These are phyloP conservation scores for Hormaphis cornu DNA, from an alignment of 1,140 invertebrate species.

Conservation along the genomic window DNA sequence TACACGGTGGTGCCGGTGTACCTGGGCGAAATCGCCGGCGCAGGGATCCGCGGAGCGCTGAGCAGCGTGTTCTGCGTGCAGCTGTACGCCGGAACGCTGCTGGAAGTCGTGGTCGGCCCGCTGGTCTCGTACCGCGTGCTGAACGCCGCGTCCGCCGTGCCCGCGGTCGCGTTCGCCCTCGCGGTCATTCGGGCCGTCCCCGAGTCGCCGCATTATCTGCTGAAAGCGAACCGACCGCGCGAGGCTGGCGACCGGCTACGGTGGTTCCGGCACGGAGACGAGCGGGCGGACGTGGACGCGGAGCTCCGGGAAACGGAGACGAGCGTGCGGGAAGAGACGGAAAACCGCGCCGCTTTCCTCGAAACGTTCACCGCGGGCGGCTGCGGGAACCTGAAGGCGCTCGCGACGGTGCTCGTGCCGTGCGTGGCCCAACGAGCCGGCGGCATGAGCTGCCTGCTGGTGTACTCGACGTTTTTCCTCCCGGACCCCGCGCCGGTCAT, in stretches of 20 bases:
- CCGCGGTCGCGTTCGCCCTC: conserved; percentile 54
- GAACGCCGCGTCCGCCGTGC: conserved; percentile 52
- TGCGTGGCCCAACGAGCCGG: conserved; percentile 65
- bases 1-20: conserved; percentile 49
- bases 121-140: conserved; percentile 57
- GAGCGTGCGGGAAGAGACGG: not conserved
- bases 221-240: not conserved
- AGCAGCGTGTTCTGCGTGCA: conserved; percentile 5
- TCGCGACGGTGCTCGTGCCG: conserved; percentile 54
- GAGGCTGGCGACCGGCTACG: not conserved
- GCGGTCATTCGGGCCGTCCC: conserved; percentile 68
- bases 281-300: not conserved
- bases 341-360: conserved; percentile 19
- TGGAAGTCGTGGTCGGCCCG: conserved; percentile 65
- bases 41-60: conserved; percentile 33
- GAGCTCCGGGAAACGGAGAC: not conserved
- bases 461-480: conserved; percentile 65
- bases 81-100: conserved; percentile 61
- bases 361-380: conserved; percentile 31
- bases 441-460: conserved; percentile 62
- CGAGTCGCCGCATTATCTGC: conserved; percentile 64
- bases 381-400: conserved; percentile 45
- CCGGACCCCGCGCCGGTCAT: conserved; percentile 39
- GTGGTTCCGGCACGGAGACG: conserved; percentile 11
- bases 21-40: conserved; percentile 54